Base-by-base conservation (phyloP, 2,888 invertebrate genomes). In the Noctua pronuba region DNA sequence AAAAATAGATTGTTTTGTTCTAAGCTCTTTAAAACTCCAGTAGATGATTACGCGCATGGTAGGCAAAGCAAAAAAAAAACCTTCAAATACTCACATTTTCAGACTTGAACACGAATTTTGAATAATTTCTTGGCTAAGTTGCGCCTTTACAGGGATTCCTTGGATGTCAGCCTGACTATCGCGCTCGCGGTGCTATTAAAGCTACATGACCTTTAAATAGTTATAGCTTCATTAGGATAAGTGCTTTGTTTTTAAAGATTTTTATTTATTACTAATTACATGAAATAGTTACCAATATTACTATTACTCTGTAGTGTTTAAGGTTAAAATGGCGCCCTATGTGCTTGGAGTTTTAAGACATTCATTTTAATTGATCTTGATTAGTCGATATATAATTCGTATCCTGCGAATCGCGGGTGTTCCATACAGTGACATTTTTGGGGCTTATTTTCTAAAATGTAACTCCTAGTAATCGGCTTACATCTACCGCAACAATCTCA, bases 261-360 rank as follows among this genome's bases (percentile, higher is more conserved):
- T 64, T n/a, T 55, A 65, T 64, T 77, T 78, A 46, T 65, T 46
- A 58, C 11, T 55, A 46, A 28, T 16, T 55, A 41, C 8, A 55
- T 65, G 3, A 41, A n/a, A 49, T 78, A 28, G 79, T 79, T 79
- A 79, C 79, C 79, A 66, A 73, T 67, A 28, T 35, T 64, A 21
- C 28, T 71, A 68, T 31, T 41, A 77, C 16, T 60, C 38, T 18
- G 24, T 41, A 74, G 18, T 52, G 31, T 52, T 41, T 68, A 18
- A 66, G 38, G 46, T 67, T 62, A 52, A 67, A 31, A 41, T 11
- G 11, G 41, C 16, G 21, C 13, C n/a, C 2, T 4, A n/a, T 38
- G n/a, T 46, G 65, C 5, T 65, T 55, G 41, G 16, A 73, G 38
- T 49, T 41, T 41, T n/a, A n/a, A 35, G 18, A 52, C 52, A 68